These are phyloP conservation scores for Pterobdella sp. DNA, from an alignment of 2,888 invertebrate genomes.

Conservation along the genomic window DNA sequence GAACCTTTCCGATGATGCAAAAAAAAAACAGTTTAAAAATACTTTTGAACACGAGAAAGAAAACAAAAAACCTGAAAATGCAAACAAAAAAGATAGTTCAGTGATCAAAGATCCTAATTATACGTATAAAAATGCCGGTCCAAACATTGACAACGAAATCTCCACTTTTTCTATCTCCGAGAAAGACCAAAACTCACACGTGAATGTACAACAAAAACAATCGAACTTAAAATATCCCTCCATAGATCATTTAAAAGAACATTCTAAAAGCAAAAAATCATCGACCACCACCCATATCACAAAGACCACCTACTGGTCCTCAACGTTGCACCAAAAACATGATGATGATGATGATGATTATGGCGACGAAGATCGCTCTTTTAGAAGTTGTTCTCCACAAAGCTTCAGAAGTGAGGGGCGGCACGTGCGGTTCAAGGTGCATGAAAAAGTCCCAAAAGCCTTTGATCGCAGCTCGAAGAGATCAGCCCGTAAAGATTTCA, in stretches of 20 bases:
- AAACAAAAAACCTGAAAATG: background rate
- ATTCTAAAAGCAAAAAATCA: background rate
- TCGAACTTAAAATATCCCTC: background rate
- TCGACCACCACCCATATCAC: constrained; percentile 7
- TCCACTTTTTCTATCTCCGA: constrained; percentile 16
- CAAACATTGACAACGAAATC: constrained; percentile 26
- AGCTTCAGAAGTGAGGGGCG: constrained; percentile 22
- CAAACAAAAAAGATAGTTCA: background rate
- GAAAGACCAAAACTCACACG: constrained; percentile 1
- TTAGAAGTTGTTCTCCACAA: constrained; percentile 7
- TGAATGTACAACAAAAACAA: background rate
- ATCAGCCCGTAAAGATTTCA: constrained; percentile 18
- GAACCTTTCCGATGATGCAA: background rate
- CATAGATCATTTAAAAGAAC: background rate
- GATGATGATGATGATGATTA: background rate
- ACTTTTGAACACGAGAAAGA: background rate
- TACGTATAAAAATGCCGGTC: background rate
- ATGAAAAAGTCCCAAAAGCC: constrained; percentile 23
- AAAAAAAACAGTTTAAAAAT: background rate
- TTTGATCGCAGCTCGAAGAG: constrained; percentile 5
- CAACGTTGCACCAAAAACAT: background rate
- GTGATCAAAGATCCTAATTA: background rate
- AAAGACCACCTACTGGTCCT: constrained; percentile 19
- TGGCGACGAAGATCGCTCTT: background rate
- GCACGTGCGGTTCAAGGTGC: constrained; percentile 11